Evolutionary conservation across 1,140 invertebrate species (phyloP), one percentile per base, ranked within the genome.

Genomic region (Cephus cinctus): DNA sequence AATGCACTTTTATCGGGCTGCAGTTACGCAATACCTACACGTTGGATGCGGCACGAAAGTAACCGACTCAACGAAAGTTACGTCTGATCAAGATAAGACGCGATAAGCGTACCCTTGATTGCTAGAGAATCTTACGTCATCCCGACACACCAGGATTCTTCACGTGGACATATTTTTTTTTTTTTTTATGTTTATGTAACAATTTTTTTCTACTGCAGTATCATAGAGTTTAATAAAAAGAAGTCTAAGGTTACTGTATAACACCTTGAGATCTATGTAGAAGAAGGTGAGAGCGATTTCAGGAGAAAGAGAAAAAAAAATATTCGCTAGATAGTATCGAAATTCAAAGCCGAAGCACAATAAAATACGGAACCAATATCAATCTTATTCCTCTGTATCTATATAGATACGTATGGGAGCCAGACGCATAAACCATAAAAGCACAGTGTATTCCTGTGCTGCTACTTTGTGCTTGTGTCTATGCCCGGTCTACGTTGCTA

Each of bases 371-470:
- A 23, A 56, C 35, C 35, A 18, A 38, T 38, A 38, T 61, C 56
- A 50, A 52, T 60, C 43, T 35, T 52, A 49, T 44, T 48, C 50
- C 47, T 50, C 54, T 47, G 43, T 39, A 41, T 47, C 54, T 61
- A 54, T 54, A 50, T 46, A 30, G 36, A 8, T 22, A 19, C 18
- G 36, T 18, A 9, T 4, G 8, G 11, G 27, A 38, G 52, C 47
- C 49, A 62, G 51, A 57, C 56, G 48, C 56, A 61, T 64, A 65
- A 66, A 61, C 57, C 55, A 54, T 54, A 56, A 60, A 54, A 44
- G 57, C 53, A 50, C 25, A n/a, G n/a, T n/a, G n/a, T n/a, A n/a
- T n/a, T n/a, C n/a, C n/a, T n/a, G n/a, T n/a, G n/a, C n/a, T n/a
- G n/a, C n/a, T n/a, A n/a, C n/a, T n/a, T n/a, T n/a, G n/a, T n/a